Evolutionary conservation across 2,888 invertebrate genomes (phyloP).

Genomic region (Steinernema carpocapsae): DNA sequence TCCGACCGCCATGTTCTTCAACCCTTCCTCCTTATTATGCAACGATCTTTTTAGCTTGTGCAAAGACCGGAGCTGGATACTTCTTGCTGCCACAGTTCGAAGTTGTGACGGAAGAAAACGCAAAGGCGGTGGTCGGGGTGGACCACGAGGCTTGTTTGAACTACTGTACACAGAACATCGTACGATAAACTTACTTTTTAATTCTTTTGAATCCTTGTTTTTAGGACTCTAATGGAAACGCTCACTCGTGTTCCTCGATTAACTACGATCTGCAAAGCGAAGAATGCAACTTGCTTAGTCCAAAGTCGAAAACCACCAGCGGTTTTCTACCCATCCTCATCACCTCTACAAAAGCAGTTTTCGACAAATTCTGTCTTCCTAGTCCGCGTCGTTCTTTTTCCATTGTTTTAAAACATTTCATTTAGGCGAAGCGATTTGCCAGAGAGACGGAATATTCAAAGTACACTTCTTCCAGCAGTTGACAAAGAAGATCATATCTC

Average conservation of each 20-base stretch:
- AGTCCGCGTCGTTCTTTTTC: background rate
- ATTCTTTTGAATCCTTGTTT: background rate
- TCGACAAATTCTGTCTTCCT: constrained; percentile 35
- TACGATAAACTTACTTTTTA: background rate
- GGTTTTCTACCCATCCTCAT: background rate
- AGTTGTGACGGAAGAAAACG: background rate
- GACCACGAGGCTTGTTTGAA: constrained; percentile 43
- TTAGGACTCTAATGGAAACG: constrained; percentile 42
- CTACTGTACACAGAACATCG: constrained; percentile 37
- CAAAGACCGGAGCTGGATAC: constrained; percentile 18
- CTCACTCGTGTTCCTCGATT: constrained; percentile 31
- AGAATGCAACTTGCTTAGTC: constrained; percentile 35
- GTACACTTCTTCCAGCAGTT: constrained; percentile 33
- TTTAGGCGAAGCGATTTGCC: constrained; percentile 24
- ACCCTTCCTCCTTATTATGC: background rate
- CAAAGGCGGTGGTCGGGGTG: constrained; percentile 34
- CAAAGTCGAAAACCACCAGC: background rate
- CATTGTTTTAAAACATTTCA: background rate
- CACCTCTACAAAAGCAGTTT: background rate
- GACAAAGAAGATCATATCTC: constrained; percentile 21
- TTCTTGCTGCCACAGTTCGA: constrained; percentile 30
- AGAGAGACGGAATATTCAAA: constrained; percentile 17
- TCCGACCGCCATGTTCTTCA: constrained; percentile 27
- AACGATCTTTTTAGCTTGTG: background rate
- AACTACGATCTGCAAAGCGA: constrained; percentile 39